Percentiles rank a stretch among this genome's conserved stretches.
These are phyloP conservation scores for Parazoanthus darwini DNA, from an alignment of 92 coral and sea anemone species.

Conservation along the genomic window DNA sequence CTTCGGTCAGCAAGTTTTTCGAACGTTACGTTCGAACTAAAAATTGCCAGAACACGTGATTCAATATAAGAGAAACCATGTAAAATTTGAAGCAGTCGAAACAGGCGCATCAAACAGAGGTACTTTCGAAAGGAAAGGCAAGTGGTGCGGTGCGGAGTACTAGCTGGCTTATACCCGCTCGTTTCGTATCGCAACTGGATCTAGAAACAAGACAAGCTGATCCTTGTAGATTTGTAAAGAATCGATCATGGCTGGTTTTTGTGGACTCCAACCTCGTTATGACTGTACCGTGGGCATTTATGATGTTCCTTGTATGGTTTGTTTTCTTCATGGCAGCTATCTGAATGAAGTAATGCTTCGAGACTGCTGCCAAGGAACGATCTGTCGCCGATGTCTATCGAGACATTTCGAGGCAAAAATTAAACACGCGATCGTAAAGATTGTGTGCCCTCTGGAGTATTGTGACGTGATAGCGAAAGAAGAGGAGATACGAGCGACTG, in stretches of 20 bases:
- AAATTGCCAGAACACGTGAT: conserved; percentile 7
- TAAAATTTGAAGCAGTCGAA: neutral
- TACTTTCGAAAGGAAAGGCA: neutral
- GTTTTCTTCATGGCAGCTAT: conserved; percentile 66
- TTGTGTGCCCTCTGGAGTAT: conserved; percentile 79
- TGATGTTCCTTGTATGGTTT: conserved; percentile 71
- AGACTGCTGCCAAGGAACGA: conserved; percentile 69
- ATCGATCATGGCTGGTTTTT: conserved; percentile 3
- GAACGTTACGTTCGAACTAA: conserved; percentile 17
- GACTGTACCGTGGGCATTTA: conserved; percentile 54
- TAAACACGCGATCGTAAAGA: conserved; percentile 71
- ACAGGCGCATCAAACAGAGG: neutral
- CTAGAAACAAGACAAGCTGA: neutral
- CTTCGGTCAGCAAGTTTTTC: conserved; percentile 15
- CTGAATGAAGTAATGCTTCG: conserved; percentile 63
- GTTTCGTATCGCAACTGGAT: neutral
- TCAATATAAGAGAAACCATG: conserved; percentile 3
- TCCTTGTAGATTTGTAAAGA: neutral
- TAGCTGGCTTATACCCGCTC: too few relatives aligned
- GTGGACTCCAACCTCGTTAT: conserved; percentile 37
- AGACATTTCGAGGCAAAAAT: conserved; percentile 75
- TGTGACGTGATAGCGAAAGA: conserved; percentile 69
- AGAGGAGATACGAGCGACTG: conserved; percentile 59
- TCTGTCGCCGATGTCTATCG: conserved; percentile 67
- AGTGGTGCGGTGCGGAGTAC: neutral